phyloP scores from a whole-genome alignment of 2,797 vertebrate species.

The Mormyrops attenuatus region DNA sequence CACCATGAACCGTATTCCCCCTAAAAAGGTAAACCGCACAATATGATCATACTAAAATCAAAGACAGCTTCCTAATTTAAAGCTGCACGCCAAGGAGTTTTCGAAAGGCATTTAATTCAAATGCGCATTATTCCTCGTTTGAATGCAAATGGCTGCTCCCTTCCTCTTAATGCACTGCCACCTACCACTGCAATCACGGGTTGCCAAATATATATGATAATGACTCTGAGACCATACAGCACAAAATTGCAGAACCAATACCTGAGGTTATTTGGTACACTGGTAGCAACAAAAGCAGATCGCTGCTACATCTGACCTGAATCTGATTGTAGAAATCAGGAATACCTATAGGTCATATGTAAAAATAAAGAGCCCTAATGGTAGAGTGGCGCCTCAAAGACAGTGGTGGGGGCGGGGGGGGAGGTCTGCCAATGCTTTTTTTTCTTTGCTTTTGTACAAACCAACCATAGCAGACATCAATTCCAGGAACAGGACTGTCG shows the following conservation, averaged over 20 bases:
- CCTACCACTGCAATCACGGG: slow-evolving; percentile 69
- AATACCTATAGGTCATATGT: slow-evolving; percentile 59
- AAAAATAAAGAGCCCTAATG: slow-evolving; percentile 37
- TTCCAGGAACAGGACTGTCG: slow-evolving; percentile 66
- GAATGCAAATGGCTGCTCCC: slow-evolving; percentile 46
- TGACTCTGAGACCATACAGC: slow-evolving; percentile 64
- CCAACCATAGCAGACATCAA: slow-evolving; percentile 48
- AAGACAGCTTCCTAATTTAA: slow-evolving; percentile 67
- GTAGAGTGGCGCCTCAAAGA: slow-evolving; percentile 59
- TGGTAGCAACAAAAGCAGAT: slow-evolving; percentile 58
- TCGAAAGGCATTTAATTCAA: slow-evolving; percentile 66
- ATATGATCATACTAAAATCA: slow-evolving; percentile 64
- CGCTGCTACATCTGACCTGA: slow-evolving; percentile 68
- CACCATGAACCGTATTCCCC: neutral
- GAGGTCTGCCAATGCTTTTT: slow-evolving; percentile 41
- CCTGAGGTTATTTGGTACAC: slow-evolving; percentile 70
- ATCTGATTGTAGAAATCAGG: slow-evolving; percentile 71
- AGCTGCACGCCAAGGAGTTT: slow-evolving; percentile 68
- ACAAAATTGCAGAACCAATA: slow-evolving; percentile 50
- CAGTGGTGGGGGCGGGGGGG: slow-evolving; percentile 53
- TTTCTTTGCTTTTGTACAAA: slow-evolving; percentile 66
- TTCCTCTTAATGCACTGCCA: slow-evolving; percentile 78
- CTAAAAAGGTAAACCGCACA: slow-evolving; percentile 54
- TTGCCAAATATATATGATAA: slow-evolving; percentile 50
- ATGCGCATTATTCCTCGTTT: slow-evolving; percentile 46